Base-by-base conservation (phyloP, 2,797 vertebrate species). In the Sebastes matsubarae region DNA sequence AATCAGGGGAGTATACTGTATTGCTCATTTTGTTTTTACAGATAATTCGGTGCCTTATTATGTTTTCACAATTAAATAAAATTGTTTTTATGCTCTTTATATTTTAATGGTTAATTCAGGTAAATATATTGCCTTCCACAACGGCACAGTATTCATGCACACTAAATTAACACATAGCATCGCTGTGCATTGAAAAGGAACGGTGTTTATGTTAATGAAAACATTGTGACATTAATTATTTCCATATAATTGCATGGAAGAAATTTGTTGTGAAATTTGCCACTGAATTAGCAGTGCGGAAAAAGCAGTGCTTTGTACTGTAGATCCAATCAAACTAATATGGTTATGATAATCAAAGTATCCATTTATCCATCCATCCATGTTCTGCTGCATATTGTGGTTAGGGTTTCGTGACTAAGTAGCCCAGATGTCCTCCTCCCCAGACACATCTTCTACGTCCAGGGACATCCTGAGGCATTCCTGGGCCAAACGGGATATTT, bases 401-500 rank as follows among this genome's bases (percentile, higher is more conserved):
- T 50, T 50, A n/a, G 20, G 50, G 50, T 9, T n/a, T 18, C 20
- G 2, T 50, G 50, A 20, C 50, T 52, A n/a, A 52, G 46, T 42
- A 61, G 50, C 10, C 32, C n/a, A 25, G 22, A 25, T 2, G 9
- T 72, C 54, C 18, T n/a, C 61, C 58, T 58, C 13, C 16, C 42
- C 46, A 42, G 29, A 59, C 30, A 34, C 34, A 60, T 67, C 6
- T 42, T 24, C 14, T n/a, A 34, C 32, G 38, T 68, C 59, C 30
- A 68, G n/a, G 38, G 50, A 52, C 66, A 55, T 70, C 64, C 54
- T 5, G 50, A 64, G 42, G 50, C 46, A 34, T 79, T 75, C 30
- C 12, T 74, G 60, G 24, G 54, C 50, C 29, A 76, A 79, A 74
- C 67, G 25, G 52, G 54, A 82, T 59, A 57, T 63, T 59, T 77